phyloP scores from a whole-genome alignment of 2,797 vertebrate genomes.

The Pseudochromis fuscus region DNA sequence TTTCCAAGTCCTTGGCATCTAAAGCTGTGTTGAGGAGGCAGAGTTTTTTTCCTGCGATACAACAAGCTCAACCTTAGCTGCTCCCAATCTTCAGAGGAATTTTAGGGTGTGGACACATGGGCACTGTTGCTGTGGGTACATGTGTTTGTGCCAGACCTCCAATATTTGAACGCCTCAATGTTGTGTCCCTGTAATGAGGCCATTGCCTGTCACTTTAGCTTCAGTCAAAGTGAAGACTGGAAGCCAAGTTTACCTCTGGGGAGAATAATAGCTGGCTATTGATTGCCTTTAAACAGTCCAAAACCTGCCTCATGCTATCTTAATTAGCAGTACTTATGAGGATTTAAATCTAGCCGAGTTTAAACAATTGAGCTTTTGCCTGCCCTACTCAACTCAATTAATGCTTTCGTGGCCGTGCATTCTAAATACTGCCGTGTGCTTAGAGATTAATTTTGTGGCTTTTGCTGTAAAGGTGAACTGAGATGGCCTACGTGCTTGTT shows the following conservation, averaged over 20 bases:
- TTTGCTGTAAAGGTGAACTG: constrained; percentile 74
- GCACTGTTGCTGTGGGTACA: constrained; percentile 23
- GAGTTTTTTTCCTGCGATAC: constrained; percentile 6
- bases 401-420: constrained; percentile 67
- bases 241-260: constrained; percentile 77
- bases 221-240: constrained; percentile 70
- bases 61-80: constrained; percentile 31
- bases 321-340: constrained; percentile 85
- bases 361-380: constrained; percentile 78
- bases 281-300: constrained; percentile 82
- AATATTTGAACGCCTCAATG: constrained; percentile 63
- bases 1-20: constrained; percentile 8
- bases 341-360: constrained; percentile 78
- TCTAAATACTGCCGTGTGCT: constrained; percentile 58
- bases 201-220: constrained; percentile 76
- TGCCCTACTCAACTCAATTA: constrained; percentile 78
- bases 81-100: constrained; percentile 16
- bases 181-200: constrained; percentile 73
- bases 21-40: constrained; percentile 8
- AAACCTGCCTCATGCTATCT: constrained; percentile 79
- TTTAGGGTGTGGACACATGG: constrained; percentile 13
- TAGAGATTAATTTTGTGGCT: constrained; percentile 69
- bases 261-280: constrained; percentile 78
- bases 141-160: constrained; percentile 57
- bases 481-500: constrained; percentile 54